Conservation (phyloP, 2,113 vertebrate species). For the Polyodon spathula region DNA sequence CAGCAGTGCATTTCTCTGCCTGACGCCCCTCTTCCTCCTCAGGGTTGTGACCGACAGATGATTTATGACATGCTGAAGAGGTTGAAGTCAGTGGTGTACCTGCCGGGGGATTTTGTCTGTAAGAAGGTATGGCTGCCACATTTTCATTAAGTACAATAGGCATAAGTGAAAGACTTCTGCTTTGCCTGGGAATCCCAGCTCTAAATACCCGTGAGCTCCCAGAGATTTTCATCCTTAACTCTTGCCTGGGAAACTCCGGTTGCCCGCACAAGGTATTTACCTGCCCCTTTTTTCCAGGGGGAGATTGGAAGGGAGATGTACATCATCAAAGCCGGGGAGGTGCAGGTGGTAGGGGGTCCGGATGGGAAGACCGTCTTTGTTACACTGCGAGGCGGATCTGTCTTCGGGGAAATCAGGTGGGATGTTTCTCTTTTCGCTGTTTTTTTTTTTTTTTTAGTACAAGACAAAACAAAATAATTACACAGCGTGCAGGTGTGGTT, state of each 20-base stretch:
- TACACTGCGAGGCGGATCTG: conserved; percentile 78
- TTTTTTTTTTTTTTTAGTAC: background rate
- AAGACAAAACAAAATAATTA: too few relatives aligned
- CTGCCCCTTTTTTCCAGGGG: conserved; percentile 53
- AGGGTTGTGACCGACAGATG: conserved; percentile 97
- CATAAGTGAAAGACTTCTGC: too few relatives aligned
- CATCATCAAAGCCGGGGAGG: conserved; percentile 92
- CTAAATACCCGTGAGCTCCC: too few relatives aligned
- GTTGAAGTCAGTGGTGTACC: conserved; percentile 85
- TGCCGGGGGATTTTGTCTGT: conserved; percentile 89
- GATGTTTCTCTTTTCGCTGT: conserved; percentile 8
- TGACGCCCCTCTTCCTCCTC: conserved; percentile 15
- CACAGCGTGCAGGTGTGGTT: too few relatives aligned
- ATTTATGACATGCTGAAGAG: conserved; percentile 92
- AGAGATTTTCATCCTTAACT: too few relatives aligned
- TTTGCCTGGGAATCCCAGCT: too few relatives aligned
- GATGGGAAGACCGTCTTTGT: conserved; percentile 81
- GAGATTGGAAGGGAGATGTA: conserved; percentile 97
- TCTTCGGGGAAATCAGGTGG: conserved; percentile 97
- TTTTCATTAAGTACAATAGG: too few relatives aligned
- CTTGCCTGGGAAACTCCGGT: too few relatives aligned
- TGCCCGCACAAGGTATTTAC: too few relatives aligned
- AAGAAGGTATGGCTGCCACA: conserved; percentile 68
- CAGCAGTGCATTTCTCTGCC: background rate
- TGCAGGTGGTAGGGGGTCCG: conserved; percentile 85